Conservation (phyloP, 2,113 vertebrate species). For the Diglossa brunneiventris region DNA sequence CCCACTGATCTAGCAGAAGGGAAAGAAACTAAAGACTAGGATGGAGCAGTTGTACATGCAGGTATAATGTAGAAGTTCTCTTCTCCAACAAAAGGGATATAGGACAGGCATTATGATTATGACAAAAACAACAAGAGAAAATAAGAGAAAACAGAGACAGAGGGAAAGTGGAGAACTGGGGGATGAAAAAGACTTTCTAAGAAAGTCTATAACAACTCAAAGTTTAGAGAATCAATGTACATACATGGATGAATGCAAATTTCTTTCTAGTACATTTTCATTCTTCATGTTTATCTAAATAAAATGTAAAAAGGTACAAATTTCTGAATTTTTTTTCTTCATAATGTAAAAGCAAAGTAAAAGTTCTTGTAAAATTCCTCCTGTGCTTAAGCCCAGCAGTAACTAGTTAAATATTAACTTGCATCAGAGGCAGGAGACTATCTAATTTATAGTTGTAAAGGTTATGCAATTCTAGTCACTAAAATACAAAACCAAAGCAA, state of each 20-base stretch:
- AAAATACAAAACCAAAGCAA: constrained; percentile 41
- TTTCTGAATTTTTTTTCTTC: not conserved
- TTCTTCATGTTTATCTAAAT: not conserved
- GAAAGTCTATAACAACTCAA: not conserved
- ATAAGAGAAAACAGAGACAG: not conserved
- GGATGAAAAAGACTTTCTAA: not conserved
- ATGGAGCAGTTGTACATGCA: not conserved
- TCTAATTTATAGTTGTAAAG: not conserved
- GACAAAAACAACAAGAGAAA: not conserved
- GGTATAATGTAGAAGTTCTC: not conserved
- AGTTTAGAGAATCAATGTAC: not conserved
- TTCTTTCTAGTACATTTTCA: not conserved
- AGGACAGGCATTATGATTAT: not conserved
- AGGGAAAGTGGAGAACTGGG: not conserved
- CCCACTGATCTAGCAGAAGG: not conserved
- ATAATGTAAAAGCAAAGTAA: not conserved
- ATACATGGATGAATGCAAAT: not conserved
- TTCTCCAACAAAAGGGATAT: not conserved
- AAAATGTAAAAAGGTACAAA: not conserved
- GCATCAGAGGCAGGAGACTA: not conserved
- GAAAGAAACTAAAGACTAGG: not conserved
- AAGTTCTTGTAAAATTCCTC: not conserved
- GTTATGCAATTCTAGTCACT: not conserved
- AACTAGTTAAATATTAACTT: not conserved
- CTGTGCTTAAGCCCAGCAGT: not conserved